Percentiles rank a stretch among this genome's conserved stretches.
These are phyloP conservation scores for Andrena haemorrhoa DNA, from an alignment of 2,888 invertebrate genomes.

Conservation along the genomic window DNA sequence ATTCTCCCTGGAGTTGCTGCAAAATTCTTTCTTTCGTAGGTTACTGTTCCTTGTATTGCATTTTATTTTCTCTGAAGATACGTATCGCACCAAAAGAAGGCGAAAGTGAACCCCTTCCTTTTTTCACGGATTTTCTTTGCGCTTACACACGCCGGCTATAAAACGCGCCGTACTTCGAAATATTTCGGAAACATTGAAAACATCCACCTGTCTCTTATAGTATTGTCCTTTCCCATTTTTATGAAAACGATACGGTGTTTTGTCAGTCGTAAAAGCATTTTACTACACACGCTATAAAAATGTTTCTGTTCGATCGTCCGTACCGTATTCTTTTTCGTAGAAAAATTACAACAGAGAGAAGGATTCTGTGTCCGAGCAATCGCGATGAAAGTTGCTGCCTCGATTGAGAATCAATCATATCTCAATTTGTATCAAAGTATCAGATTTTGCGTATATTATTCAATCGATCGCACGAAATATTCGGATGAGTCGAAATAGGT, in stretches of 20 bases:
- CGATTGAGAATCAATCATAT: neutral
- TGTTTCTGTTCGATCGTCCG: neutral
- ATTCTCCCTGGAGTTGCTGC: too few relatives aligned
- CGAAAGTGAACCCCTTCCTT: neutral
- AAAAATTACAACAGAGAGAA: neutral
- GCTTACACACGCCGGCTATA: neutral
- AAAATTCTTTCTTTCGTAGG: too few relatives aligned
- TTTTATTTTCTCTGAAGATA: conserved; percentile 1
- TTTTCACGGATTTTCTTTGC: conserved; percentile 21
- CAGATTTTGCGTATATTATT: neutral
- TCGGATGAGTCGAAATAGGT: neutral
- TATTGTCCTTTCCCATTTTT: conserved; percentile 19
- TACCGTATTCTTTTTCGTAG: neutral
- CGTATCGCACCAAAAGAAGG: neutral
- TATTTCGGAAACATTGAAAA: conserved; percentile 20
- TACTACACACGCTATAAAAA: conserved; percentile 19
- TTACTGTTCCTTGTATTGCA: neutral
- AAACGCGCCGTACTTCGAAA: conserved; percentile 19
- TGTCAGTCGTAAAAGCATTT: conserved; percentile 35
- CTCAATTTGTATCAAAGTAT: neutral
- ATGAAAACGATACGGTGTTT: conserved; percentile 38
- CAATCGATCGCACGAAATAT: neutral
- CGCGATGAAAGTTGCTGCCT: neutral
- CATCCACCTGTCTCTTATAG: conserved; percentile 30
- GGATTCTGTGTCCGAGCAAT: neutral